phyloP scores from a whole-genome alignment of 2,797 vertebrate genomes.

The Hydrolagus colliei region DNA sequence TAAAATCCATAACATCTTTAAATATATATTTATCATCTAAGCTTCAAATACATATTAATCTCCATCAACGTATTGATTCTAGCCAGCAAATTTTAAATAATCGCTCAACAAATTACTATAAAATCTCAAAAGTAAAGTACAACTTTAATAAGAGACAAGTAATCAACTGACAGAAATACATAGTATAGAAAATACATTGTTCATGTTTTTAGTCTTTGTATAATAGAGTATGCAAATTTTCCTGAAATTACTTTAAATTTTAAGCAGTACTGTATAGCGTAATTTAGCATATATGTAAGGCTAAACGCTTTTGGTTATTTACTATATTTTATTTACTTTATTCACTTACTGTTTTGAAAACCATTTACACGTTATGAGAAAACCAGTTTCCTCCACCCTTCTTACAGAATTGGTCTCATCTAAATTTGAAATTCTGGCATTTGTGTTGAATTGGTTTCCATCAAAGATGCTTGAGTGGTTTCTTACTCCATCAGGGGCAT shows the following conservation, averaged over 20 bases:
- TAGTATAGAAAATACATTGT: background rate
- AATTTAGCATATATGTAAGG: background rate
- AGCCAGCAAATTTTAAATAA: background rate
- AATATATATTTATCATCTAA: background rate
- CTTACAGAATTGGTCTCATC: background rate
- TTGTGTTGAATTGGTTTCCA: background rate
- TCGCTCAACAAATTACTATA: background rate
- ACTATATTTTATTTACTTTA: background rate
- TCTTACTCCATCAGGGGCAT: background rate
- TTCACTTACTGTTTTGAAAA: background rate
- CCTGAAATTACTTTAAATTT: background rate
- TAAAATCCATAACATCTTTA: background rate
- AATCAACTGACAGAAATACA: background rate
- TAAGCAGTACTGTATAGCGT: background rate
- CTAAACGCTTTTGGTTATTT: background rate
- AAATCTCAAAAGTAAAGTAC: background rate
- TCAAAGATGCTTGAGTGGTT: background rate
- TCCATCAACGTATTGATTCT: background rate
- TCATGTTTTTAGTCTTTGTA: background rate
- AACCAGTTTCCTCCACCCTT: background rate
- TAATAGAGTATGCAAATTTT: background rate
- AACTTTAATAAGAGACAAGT: background rate
- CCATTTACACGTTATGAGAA: background rate
- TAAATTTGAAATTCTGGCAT: background rate
- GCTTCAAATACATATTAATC: background rate